A percentile compares a stretch with the other conserved stretches of the same genome.
phyloP scores from a whole-genome alignment of 2,888 invertebrate genomes.

The Trachelus iudaicus region DNA sequence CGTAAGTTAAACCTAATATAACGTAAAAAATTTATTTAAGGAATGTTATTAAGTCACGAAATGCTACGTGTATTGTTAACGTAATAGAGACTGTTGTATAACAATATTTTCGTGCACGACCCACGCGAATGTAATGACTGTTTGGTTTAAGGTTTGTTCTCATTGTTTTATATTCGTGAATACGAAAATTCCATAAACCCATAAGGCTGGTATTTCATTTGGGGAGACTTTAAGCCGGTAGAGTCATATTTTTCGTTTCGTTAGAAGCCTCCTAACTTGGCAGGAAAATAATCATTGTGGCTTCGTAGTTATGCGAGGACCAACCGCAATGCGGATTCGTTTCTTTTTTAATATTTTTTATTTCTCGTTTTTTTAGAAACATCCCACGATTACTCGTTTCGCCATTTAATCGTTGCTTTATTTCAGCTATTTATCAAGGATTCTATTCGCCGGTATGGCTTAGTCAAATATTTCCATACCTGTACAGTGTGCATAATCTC shows the following conservation, averaged over 20 bases:
- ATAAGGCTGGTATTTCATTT: background rate
- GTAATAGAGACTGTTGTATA: background rate
- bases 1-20: background rate
- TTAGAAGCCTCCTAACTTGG: slow-evolving; percentile 16
- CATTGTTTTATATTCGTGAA: background rate
- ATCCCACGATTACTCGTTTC: background rate
- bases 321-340: background rate
- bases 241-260: background rate
- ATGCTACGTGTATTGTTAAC: background rate
- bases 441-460: background rate
- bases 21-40: background rate
- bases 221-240: background rate
- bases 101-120: background rate
- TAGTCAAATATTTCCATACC: background rate
- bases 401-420: background rate
- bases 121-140: background rate
- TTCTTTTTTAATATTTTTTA: slow-evolving; percentile 4
- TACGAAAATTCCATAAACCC: background rate
- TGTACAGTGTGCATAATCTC: background rate
- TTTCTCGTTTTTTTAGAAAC: background rate
- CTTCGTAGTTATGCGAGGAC: slow-evolving; percentile 6
- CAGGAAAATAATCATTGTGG: slow-evolving; percentile 15
- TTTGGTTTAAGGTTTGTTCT: background rate
- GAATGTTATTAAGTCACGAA: background rate
- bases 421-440: background rate